Conservation (phyloP, 1,140 invertebrate species). For the Agraylea sexmaculata region DNA sequence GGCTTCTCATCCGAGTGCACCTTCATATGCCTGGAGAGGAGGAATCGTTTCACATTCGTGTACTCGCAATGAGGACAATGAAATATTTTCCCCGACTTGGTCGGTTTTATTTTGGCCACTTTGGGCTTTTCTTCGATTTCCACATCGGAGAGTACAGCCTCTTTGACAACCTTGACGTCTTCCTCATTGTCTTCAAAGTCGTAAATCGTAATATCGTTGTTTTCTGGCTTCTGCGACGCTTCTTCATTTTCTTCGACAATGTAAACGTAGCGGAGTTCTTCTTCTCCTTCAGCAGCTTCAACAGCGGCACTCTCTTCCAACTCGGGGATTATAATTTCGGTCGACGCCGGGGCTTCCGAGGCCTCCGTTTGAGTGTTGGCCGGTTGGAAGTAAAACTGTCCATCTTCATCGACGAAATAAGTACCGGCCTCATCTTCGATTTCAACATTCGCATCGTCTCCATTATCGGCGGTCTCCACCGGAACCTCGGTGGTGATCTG, state of each 20-base stretch:
- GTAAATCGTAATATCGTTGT: slow-evolving; percentile 47
- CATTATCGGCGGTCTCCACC: slow-evolving; percentile 38
- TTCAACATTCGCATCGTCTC: no score
- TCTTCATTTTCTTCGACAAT: slow-evolving; percentile 67
- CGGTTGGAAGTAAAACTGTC: slow-evolving; percentile 60
- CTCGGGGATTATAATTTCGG: no score
- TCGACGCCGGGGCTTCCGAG: no score
- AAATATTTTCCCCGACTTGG: slow-evolving; percentile 52
- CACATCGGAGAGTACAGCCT: slow-evolving; percentile 45
- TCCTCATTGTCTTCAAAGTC: slow-evolving; percentile 54
- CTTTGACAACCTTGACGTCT: slow-evolving; percentile 27
- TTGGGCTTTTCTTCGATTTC: slow-evolving; percentile 56
- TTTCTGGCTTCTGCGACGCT: slow-evolving; percentile 47
- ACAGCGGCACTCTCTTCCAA: background rate
- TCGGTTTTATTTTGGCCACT: slow-evolving; percentile 49
- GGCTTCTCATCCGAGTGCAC: slow-evolving; percentile 82
- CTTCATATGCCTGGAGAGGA: slow-evolving; percentile 80
- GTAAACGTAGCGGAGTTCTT: slow-evolving; percentile 80
- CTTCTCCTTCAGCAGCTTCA: slow-evolving; percentile 23
- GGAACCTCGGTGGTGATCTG: slow-evolving; percentile 26
- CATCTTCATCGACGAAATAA: slow-evolving; percentile 57
- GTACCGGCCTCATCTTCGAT: slow-evolving; percentile 45
- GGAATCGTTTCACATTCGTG: slow-evolving; percentile 67
- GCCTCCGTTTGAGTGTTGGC: slow-evolving; percentile 28
- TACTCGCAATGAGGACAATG: slow-evolving; percentile 87